Percentiles rank a stretch among this genome's conserved stretches.
These are phyloP conservation scores for Numenius arquata DNA, from an alignment of 2,113 vertebrate species.

Conservation along the genomic window DNA sequence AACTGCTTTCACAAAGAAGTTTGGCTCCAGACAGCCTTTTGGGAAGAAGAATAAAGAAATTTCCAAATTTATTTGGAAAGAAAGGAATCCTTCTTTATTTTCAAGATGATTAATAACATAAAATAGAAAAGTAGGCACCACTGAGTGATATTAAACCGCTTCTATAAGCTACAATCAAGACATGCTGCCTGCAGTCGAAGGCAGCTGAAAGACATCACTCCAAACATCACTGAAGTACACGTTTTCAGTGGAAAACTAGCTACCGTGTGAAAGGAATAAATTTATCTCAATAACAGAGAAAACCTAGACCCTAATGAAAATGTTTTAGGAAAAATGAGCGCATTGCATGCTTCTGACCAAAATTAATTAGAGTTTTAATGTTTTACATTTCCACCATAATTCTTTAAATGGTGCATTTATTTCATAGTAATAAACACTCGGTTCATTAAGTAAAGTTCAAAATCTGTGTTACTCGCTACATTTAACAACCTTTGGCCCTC, in stretches of 20 bases:
- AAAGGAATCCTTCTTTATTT: neutral
- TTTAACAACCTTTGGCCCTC: constrained; percentile 82
- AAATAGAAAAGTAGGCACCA: neutral
- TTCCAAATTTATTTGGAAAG: too few species aligned
- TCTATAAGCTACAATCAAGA: neutral
- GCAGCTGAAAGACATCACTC: neutral
- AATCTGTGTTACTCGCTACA: constrained; percentile 82
- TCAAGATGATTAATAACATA: neutral
- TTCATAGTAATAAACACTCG: constrained; percentile 85
- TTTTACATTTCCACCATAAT: constrained; percentile 75
- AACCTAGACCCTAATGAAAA: constrained; percentile 67
- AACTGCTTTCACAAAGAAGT: neutral
- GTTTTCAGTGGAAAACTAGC: neutral
- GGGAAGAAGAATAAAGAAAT: neutral
- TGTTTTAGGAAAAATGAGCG: constrained; percentile 70
- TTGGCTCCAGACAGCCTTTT: neutral
- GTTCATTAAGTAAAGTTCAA: constrained; percentile 88
- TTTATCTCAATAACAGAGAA: constrained; percentile 65
- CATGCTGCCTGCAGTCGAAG: neutral
- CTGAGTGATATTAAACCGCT: neutral
- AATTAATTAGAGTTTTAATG: constrained; percentile 81
- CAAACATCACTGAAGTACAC: neutral
- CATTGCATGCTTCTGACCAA: constrained; percentile 69
- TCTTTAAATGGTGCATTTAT: constrained; percentile 80
- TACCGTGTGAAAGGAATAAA: constrained; percentile 26